phyloP scores from a whole-genome alignment of 2,888 invertebrate species.

The Neelides folsomi region DNA sequence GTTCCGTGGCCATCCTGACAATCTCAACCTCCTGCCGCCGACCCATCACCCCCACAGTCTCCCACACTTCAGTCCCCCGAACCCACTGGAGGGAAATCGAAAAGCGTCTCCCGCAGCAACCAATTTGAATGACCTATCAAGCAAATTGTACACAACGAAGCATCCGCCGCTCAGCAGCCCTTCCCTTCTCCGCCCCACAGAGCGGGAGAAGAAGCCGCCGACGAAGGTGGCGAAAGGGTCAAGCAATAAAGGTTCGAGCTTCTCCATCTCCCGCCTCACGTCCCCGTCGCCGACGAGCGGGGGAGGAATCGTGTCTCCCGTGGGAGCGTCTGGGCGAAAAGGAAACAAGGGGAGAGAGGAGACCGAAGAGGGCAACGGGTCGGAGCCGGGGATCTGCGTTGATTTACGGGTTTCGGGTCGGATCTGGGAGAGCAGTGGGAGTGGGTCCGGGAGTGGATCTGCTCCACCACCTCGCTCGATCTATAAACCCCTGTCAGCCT shows the following conservation, averaged over 20 bases:
- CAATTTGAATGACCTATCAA: background rate
- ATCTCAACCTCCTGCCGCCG: constrained; percentile 12
- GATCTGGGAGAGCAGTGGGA: constrained; percentile 27
- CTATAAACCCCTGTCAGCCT: constrained; percentile 33
- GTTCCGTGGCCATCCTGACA: constrained; percentile 5
- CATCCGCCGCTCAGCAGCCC: background rate
- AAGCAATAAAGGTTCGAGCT: constrained; percentile 21
- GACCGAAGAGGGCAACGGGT: background rate
- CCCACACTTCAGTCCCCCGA: constrained; percentile 5
- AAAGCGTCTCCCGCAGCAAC: background rate
- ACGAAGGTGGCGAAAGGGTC: background rate
- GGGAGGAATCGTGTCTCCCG: constrained; percentile 12
- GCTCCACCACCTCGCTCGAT: constrained; percentile 31
- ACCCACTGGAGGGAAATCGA: background rate
- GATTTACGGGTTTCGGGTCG: constrained; percentile 34
- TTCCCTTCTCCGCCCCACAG: background rate
- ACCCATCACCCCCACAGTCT: constrained; percentile 11
- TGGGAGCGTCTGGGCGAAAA: background rate
- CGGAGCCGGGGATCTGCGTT: constrained; percentile 29
- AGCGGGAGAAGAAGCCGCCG: background rate
- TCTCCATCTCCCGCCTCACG: constrained; percentile 33
- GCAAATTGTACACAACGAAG: background rate
- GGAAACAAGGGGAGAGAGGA: background rate
- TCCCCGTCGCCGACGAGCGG: constrained; percentile 32
- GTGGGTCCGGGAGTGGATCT: constrained; percentile 14